Evolutionary conservation across 1,140 invertebrate species (phyloP).

Genomic region (Ruditapes philippinarum): DNA sequence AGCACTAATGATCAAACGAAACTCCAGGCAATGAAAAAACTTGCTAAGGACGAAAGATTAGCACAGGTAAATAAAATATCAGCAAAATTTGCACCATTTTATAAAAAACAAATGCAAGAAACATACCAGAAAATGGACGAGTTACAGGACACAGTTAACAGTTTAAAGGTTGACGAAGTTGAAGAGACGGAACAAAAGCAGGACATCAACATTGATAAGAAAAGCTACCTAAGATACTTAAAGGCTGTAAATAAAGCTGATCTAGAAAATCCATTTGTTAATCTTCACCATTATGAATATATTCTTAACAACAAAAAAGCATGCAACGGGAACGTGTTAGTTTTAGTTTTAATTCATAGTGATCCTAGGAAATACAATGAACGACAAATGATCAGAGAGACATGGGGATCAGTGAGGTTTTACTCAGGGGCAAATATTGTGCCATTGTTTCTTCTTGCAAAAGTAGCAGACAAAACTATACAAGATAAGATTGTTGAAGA

Average conservation of each 20-base stretch:
- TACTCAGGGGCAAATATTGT: slow-evolving; percentile 35
- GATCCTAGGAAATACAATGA: slow-evolving; percentile 68
- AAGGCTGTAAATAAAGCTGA: background rate
- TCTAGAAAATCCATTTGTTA: slow-evolving; percentile 13
- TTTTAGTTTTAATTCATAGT: slow-evolving; percentile 77
- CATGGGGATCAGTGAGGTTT: slow-evolving; percentile 74
- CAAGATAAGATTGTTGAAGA: slow-evolving; percentile 65
- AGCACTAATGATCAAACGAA: background rate
- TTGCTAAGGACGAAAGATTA: slow-evolving; percentile 30
- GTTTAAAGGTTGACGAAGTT: background rate
- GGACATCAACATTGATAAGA: background rate
- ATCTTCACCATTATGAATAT: slow-evolving; percentile 46
- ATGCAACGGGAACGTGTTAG: slow-evolving; percentile 45
- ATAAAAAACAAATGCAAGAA: background rate
- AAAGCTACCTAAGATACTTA: slow-evolving; percentile 27
- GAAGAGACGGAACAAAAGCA: background rate
- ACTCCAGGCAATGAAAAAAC: background rate
- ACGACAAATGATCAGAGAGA: slow-evolving; percentile 77
- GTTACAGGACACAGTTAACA: background rate
- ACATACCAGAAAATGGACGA: background rate
- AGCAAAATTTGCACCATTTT: slow-evolving; percentile 29
- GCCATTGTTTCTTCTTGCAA: slow-evolving; percentile 55
- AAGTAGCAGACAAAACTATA: background rate
- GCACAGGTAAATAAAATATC: slow-evolving; percentile 35
- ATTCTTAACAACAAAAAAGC: slow-evolving; percentile 53